Evolutionary conservation across 2,113 vertebrate species (phyloP).

Genomic region (Corydoras maculifer): DNA sequence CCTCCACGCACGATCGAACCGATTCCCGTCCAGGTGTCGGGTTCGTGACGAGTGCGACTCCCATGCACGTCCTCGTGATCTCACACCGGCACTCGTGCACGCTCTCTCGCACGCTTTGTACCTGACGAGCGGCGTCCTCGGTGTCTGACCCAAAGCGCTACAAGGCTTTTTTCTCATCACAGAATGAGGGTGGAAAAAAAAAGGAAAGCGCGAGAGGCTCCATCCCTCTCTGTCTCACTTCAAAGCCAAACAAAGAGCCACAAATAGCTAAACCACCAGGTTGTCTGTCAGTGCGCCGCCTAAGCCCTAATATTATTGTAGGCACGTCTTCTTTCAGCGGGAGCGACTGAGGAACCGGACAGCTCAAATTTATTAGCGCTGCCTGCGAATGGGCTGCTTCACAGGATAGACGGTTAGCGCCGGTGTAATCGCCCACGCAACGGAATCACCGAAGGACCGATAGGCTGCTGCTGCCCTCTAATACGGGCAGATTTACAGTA

Average conservation of each 20-base stretch:
- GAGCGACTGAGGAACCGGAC: constrained; percentile 47
- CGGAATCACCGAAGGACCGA: constrained; percentile 6
- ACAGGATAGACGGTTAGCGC: constrained; percentile 22
- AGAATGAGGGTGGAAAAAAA: constrained; percentile 19
- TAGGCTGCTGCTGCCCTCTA: neutral
- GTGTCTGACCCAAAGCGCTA: no score
- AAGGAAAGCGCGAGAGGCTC: constrained; percentile 37
- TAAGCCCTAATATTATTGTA: constrained; percentile 52
- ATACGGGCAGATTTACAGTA: neutral
- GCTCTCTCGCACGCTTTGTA: no score
- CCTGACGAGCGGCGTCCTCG: no score
- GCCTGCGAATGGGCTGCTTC: constrained; percentile 24
- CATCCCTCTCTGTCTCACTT: constrained; percentile 59
- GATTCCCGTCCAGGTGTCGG: no score
- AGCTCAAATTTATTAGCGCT: constrained; percentile 33
- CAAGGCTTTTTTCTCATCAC: constrained; percentile 31
- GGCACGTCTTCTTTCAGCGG: constrained; percentile 66
- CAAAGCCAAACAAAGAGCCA: constrained; percentile 65
- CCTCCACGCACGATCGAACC: no score
- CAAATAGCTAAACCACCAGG: constrained; percentile 62
- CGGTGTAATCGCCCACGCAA: constrained; percentile 16
- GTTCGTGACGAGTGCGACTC: no score
- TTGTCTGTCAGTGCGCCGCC: constrained; percentile 34
- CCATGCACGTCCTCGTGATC: no score
- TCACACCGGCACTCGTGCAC: no score